Conservation (phyloP, 1,140 invertebrate species). For the Rhyacophila brunnea region DNA sequence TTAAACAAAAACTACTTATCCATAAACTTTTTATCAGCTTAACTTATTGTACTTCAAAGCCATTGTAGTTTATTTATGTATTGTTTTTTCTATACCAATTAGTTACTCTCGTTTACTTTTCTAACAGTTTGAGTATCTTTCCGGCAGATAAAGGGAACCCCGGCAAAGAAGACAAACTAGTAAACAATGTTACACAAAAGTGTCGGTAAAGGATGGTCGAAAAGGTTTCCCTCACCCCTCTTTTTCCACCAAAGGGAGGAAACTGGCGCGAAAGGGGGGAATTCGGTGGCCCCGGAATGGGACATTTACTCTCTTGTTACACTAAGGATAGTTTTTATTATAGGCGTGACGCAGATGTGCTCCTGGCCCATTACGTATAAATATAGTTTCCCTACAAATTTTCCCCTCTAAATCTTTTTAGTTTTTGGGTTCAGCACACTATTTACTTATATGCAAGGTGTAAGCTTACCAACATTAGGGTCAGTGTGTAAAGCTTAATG, state of each 20-base stretch:
- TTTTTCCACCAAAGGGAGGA: too few relatives aligned
- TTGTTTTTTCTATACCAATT: too few relatives aligned
- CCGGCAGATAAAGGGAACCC: constrained; percentile 6
- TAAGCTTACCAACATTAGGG: too few relatives aligned
- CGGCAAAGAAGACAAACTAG: constrained; percentile 22
- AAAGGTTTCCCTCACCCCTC: not conserved
- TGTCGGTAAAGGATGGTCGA: constrained; percentile 22
- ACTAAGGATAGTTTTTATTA: constrained; percentile 35
- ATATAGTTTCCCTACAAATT: constrained; percentile 31
- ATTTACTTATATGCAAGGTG: too few relatives aligned
- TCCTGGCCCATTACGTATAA: constrained; percentile 25
- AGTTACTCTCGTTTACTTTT: too few relatives aligned
- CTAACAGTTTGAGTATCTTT: constrained; percentile 3
- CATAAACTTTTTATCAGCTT: too few relatives aligned
- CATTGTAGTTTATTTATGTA: too few relatives aligned
- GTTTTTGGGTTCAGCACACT: too few relatives aligned
- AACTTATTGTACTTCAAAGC: too few relatives aligned
- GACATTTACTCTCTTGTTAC: constrained; percentile 34
- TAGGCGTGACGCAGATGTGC: constrained; percentile 30
- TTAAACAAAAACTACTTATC: too few relatives aligned
- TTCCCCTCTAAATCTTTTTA: constrained; percentile 5
- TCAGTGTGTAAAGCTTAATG: too few relatives aligned
- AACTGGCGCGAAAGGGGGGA: not conserved
- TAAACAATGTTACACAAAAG: constrained; percentile 33
- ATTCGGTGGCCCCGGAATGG: constrained; percentile 15